Conservation (phyloP, 2,888 invertebrate species). For the Oegoconia quadripuncta region DNA sequence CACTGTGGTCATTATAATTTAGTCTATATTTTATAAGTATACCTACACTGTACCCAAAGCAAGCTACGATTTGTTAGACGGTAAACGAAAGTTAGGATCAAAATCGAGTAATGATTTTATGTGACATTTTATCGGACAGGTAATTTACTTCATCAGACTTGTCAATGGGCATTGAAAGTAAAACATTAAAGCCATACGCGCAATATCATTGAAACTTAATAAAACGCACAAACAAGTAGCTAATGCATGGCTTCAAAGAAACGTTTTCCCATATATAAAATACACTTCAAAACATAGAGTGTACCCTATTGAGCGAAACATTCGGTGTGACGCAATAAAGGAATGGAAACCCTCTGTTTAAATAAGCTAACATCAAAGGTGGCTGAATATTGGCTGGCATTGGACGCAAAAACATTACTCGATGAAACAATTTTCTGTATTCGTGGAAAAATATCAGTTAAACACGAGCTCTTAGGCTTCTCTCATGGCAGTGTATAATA, state of each 20-base stretch:
- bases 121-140: no score
- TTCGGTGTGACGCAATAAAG: slow-evolving; percentile 56
- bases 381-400: slow-evolving; percentile 44
- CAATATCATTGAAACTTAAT: slow-evolving; percentile 5
- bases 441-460: slow-evolving; percentile 4
- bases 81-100: no score
- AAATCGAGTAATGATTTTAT: no score
- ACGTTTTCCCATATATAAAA: slow-evolving; percentile 32
- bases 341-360: slow-evolving; percentile 54
- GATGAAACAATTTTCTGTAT: slow-evolving; percentile 41
- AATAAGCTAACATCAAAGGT: slow-evolving; percentile 68
- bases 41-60: no score
- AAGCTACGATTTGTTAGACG: no score
- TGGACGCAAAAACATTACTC: slow-evolving; percentile 30
- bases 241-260: slow-evolving; percentile 23
- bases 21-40: no score
- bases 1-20: no score
- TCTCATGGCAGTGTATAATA: no score
- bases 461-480: no score
- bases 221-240: slow-evolving; percentile 7
- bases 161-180: no score
- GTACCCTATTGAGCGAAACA: slow-evolving; percentile 32
- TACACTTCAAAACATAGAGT: slow-evolving; percentile 24
- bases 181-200: no score
- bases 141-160: no score